Evolutionary conservation across 2,888 invertebrate species (phyloP), one percentile per base, ranked within the genome.

Genomic region (Parnassius orleans): DNA sequence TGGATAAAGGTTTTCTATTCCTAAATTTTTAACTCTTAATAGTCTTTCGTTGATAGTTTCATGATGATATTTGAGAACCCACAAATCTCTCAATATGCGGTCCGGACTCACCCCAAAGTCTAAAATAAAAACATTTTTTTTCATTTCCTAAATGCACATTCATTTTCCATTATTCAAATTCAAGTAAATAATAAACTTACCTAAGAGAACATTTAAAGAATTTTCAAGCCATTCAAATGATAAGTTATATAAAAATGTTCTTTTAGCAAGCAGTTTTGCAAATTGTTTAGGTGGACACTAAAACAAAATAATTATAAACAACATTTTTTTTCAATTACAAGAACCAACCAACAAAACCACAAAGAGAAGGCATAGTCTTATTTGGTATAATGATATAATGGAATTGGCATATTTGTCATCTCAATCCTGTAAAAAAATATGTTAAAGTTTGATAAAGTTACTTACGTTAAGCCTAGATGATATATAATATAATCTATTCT

Each of bases 51-150:
- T 72, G n/a, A 94, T 93, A 10, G 92, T 90, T 59, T 88, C 79
- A 57, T 92, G 87, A 41, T 91, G 90, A 73, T 94, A 94, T 68
- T 93, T 93, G 65, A 95, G 85, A 1, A 94, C 93, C 94, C 94
- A 94, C 15, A 94, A 76, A 79, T 95, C 94, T 69, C 92, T 90
- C 9, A 93, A 69, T 66, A 95, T 92, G 67, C 93, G 88, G 43
- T 93, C 87, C 44, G 92, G 80, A 55, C 87, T 72, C 1, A 94
- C 87, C 67, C 92, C 92, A 77, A 92, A 92, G 64, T 92, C 92
- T 83, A 55, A 80, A 78, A 59, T 12, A 56, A 43, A 61, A 56
- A 41, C 12, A 61, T 57, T 51, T 53, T 10, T 10, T 43, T 9
- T 9, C 3, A 43, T 11, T 43, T 11, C 43, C 43, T 11, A 43